Conservation (phyloP, 2,113 vertebrate genomes). For the Myotis brandtii region DNA sequence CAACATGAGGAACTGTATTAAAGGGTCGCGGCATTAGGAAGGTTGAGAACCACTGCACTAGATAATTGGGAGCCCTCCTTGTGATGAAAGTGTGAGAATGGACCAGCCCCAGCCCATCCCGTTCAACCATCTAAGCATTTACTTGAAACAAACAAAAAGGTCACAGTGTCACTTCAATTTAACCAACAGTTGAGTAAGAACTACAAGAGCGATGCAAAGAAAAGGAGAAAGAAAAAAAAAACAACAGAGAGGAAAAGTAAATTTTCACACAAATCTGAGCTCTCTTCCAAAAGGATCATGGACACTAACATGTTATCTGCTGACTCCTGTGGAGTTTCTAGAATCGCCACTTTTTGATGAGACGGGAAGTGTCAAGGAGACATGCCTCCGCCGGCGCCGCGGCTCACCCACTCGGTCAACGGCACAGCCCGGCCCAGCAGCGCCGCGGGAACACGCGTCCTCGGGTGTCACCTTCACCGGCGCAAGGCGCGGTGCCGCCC, state of each 20-base stretch:
- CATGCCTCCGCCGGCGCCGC: rapidly evolving
- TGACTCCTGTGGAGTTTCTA: neutral
- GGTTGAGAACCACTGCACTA: no score
- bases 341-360: neutral
- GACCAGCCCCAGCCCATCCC: neutral
- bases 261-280: neutral
- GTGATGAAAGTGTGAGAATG: neutral
- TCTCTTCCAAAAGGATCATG: neutral
- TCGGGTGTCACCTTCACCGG: neutral
- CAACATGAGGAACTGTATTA: no score
- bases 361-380: neutral
- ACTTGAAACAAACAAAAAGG: neutral
- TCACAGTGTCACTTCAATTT: neutral
- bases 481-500: neutral
- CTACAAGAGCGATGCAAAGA: neutral
- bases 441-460: neutral
- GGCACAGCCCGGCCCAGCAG: neutral
- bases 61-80: neutral
- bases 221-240: neutral
- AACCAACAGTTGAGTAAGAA: neutral
- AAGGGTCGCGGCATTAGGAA: no score
- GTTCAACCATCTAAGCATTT: neutral
- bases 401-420: neutral
- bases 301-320: neutral
- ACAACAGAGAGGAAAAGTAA: neutral